Conservation (phyloP, 2,113 vertebrate species). For the Crocuta crocuta region DNA sequence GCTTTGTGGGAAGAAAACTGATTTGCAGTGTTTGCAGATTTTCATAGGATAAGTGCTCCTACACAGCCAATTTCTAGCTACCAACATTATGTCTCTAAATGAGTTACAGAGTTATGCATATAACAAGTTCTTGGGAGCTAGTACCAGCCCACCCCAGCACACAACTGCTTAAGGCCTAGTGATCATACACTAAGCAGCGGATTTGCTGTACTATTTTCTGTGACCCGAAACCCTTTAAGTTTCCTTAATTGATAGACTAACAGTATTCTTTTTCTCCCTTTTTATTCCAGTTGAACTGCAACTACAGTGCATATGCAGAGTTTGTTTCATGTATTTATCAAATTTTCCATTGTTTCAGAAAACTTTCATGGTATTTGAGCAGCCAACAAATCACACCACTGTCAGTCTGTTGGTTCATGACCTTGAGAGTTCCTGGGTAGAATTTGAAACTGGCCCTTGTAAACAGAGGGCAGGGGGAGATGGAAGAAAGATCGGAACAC, state of each 20-base stretch:
- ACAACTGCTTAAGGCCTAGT: background rate
- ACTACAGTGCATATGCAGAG: background rate
- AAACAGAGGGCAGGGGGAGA: background rate
- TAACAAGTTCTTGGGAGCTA: background rate
- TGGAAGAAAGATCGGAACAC: background rate
- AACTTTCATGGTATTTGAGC: background rate
- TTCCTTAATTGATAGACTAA: background rate
- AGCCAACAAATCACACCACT: background rate
- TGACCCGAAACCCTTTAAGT: background rate
- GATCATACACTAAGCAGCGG: background rate
- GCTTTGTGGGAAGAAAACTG: background rate
- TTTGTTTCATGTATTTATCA: background rate
- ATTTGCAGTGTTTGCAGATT: background rate
- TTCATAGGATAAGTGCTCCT: background rate
- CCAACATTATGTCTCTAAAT: background rate
- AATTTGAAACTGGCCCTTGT: background rate
- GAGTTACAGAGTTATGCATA: background rate
- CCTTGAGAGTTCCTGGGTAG: background rate
- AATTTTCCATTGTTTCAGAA: background rate
- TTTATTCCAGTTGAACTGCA: background rate
- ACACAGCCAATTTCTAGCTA: background rate
- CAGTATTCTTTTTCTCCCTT: background rate
- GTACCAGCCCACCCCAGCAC: background rate
- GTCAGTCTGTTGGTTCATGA: background rate
- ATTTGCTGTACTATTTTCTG: background rate